A percentile compares a stretch with the other conserved stretches of the same genome.
These are phyloP conservation scores for Pterois miles DNA, from an alignment of 2,797 vertebrate species.

Conservation along the genomic window DNA sequence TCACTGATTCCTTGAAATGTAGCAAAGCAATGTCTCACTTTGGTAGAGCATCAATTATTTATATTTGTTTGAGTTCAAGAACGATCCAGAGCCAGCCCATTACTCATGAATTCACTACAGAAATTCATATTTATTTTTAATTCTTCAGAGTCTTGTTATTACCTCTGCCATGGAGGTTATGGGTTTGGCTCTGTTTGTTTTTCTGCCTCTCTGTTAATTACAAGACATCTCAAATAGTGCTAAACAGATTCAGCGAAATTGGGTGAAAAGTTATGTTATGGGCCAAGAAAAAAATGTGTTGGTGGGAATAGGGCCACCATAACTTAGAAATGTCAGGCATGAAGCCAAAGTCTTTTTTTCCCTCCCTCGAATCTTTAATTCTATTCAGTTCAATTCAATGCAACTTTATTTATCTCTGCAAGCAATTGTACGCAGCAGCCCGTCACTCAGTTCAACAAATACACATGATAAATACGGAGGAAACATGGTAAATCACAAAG, in stretches of 20 bases:
- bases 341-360: background rate
- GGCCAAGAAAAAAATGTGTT: background rate
- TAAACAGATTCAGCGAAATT: background rate
- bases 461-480: background rate
- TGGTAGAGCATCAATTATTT: conserved; percentile 3
- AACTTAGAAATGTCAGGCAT: background rate
- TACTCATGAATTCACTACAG: background rate
- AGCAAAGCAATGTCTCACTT: conserved; percentile 14
- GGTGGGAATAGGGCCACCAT: background rate
- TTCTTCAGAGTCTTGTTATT: background rate
- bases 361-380: background rate
- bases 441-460: background rate
- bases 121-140: background rate
- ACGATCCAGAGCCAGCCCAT: background rate
- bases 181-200: background rate
- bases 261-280: background rate
- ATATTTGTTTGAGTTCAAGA: conserved; percentile 18
- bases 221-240: background rate
- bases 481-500: background rate
- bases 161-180: background rate
- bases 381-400: background rate
- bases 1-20: background rate
- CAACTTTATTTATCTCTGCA: background rate
- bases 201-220: background rate
- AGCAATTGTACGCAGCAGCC: background rate